These are phyloP conservation scores for Malurus cyaneus DNA, from an alignment of 2,113 vertebrate genomes.

Conservation along the genomic window DNA sequence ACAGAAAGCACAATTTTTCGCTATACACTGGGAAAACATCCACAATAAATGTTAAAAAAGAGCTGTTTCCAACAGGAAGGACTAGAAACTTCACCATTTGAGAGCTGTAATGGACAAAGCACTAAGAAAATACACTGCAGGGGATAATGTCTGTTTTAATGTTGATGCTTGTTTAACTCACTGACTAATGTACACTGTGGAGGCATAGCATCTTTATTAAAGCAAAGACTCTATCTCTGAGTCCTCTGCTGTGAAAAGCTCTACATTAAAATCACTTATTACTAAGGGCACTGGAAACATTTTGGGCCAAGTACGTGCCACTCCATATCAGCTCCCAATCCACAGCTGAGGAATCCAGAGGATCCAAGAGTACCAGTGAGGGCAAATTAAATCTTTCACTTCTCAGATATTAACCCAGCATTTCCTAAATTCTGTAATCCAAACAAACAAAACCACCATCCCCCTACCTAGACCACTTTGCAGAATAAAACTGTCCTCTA, in stretches of 20 bases:
- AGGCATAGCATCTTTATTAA: constrained; percentile 25
- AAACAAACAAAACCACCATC: neutral
- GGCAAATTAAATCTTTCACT: neutral
- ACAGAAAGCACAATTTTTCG: neutral
- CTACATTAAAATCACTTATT: neutral
- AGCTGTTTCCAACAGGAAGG: neutral
- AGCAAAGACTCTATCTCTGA: neutral
- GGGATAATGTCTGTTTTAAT: constrained; percentile 54
- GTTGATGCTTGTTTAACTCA: constrained; percentile 56
- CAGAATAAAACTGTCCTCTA: neutral
- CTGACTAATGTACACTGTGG: constrained; percentile 40
- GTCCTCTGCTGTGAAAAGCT: neutral
- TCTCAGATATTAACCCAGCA: neutral
- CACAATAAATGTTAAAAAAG: neutral
- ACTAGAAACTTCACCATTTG: constrained; percentile 1
- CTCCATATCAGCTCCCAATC: neutral
- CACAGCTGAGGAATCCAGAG: neutral
- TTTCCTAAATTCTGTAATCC: neutral
- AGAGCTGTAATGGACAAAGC: constrained; percentile 45
- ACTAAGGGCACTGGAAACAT: neutral
- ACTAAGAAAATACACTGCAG: constrained; percentile 55
- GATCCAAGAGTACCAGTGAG: neutral
- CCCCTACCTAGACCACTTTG: neutral
- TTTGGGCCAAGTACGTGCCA: neutral
- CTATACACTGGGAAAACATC: neutral